A percentile compares a stretch with the other conserved stretches of the same genome.
Conservation (phyloP, 2,888 invertebrate species). For the Morinoia aosen region DNA sequence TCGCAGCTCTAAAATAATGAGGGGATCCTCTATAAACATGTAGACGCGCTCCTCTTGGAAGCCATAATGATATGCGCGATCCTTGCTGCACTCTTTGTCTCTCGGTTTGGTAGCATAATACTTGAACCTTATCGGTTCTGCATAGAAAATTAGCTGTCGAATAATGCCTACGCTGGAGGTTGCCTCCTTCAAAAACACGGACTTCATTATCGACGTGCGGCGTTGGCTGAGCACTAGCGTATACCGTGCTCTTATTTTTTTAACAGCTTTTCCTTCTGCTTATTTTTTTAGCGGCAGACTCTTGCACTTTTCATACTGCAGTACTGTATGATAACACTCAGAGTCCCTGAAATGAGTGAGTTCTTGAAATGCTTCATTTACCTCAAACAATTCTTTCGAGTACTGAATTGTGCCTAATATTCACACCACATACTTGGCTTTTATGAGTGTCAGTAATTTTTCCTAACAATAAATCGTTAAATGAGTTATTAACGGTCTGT, state of each 20-base stretch:
- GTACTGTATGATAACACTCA: neutral
- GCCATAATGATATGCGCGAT: neutral
- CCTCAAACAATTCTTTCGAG: neutral
- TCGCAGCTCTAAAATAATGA: slow-evolving; percentile 3
- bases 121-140: neutral
- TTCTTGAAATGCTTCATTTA: neutral
- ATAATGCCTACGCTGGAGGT: neutral
- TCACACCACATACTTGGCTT: neutral
- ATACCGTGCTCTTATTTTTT: neutral
- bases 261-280: neutral
- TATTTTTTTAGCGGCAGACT: neutral
- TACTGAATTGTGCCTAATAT: neutral
- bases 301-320: neutral
- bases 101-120: slow-evolving; percentile 12
- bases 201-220: slow-evolving; percentile 12
- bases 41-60: slow-evolving; percentile 3
- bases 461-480: neutral
- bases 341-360: neutral
- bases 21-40: neutral
- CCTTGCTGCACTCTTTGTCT: neutral
- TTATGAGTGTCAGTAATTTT: neutral
- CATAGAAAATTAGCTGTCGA: slow-evolving; percentile 17
- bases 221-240: neutral
- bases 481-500: neutral
- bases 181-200: slow-evolving; percentile 2